Base-by-base conservation (phyloP, 2,888 invertebrate genomes). In the Rhyacophila evoluta region DNA sequence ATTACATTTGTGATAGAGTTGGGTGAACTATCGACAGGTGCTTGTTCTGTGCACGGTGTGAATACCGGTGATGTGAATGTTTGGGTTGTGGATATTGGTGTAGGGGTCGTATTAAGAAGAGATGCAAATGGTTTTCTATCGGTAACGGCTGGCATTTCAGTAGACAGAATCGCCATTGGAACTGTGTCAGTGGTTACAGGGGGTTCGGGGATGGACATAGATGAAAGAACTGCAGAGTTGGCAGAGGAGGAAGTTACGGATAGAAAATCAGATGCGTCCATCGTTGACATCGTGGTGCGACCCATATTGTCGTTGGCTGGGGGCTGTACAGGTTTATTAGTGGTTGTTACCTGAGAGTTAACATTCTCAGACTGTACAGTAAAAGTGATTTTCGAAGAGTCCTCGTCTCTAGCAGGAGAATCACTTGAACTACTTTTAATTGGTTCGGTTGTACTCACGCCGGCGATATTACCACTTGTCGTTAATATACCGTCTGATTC, bases 61-160 rank as follows among this genome's bases (percentile, higher is more conserved):
- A 82, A 84, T 83, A 72, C 84, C 85, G 87, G 83, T 80, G 85
- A 85, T 83, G 84, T 83, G 83, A 84, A 83, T 78, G 81, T 80
- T 81, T 81, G 78, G 68, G 71, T 39, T 70, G 74, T 81, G n/a
- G 83, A 80, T 55, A 81, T 82, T 68, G 79, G 78, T 67, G 77
- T 83, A 71, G 83, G 37, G 84, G 88, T 87, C 84, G 88, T 87
- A 83, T 89, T 86, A 85, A 90, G 85, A 86, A 87, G 87, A 82
- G 89, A 87, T 82, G 89, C 90, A 84, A 89, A 89, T 82, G 90
- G 90, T 86, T 85, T 88, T 84, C 90, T 88, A 84, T 88, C 83
- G 27, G 84, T 83, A 78, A 81, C 72, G 77, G 83, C 83, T 78
- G 36, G 38, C 69, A 39, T 38, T 38, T 72, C 33, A 27, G 79